Evolutionary conservation across 2,113 vertebrate species (phyloP).

Genomic region (Quiscalus mexicanus): DNA sequence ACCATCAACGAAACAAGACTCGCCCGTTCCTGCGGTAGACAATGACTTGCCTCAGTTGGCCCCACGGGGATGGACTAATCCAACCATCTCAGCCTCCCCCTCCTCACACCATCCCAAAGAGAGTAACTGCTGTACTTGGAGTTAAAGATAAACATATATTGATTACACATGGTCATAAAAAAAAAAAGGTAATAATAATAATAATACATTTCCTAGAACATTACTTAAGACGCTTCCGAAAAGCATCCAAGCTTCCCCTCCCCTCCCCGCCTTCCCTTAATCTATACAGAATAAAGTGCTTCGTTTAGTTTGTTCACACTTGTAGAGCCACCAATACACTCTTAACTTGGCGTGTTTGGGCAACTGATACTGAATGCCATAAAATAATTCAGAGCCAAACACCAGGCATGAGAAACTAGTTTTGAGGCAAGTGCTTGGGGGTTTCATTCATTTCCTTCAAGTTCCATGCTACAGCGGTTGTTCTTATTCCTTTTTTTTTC

Average conservation of each 20-base stretch:
- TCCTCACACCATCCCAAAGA: slow-evolving; percentile 54
- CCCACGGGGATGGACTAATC: neutral
- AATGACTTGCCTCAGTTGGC: neutral
- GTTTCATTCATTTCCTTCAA: neutral
- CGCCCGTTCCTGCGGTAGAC: neutral
- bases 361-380: neutral
- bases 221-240: slow-evolving; percentile 17
- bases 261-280: slow-evolving; percentile 46
- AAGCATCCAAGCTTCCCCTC: slow-evolving; percentile 56
- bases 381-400: slow-evolving; percentile 18
- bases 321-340: slow-evolving; percentile 57
- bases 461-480: slow-evolving; percentile 34
- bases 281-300: slow-evolving; percentile 85
- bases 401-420: slow-evolving; percentile 24
- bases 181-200: neutral
- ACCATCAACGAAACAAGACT: neutral
- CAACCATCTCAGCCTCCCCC: neutral
- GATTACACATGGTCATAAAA: slow-evolving; percentile 67
- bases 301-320: slow-evolving; percentile 78
- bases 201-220: slow-evolving; percentile 59
- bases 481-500: neutral
- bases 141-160: slow-evolving; percentile 67
- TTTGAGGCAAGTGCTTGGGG: slow-evolving; percentile 51
- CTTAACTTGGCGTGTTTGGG: slow-evolving; percentile 42
- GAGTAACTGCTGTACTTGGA: slow-evolving; percentile 58